Evolutionary conservation across 1,140 invertebrate species (phyloP).

Genomic region (Hyposmocoma kahamanoa): DNA sequence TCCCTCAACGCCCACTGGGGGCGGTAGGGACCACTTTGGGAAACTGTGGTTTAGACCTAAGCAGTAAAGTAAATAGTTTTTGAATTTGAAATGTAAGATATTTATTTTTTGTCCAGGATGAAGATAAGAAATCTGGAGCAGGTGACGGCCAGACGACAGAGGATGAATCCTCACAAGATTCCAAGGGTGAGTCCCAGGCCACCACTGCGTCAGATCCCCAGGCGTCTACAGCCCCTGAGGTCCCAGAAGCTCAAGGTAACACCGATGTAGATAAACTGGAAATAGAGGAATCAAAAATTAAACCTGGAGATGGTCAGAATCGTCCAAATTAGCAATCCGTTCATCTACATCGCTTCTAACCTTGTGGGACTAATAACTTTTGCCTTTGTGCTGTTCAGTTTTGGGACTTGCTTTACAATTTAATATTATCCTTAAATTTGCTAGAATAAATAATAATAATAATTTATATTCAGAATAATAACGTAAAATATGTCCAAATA

Average conservation of each 20-base stretch:
- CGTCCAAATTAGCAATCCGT: conserved; percentile 29
- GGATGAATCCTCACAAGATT: conserved; percentile 74
- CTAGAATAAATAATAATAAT: too few species aligned
- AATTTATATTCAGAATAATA: too few species aligned
- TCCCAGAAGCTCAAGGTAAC: conserved; percentile 53
- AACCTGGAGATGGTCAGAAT: conserved; percentile 55
- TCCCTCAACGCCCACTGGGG: too few species aligned
- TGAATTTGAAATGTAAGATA: conserved; percentile 1
- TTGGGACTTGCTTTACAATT: too few species aligned
- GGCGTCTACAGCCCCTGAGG: conserved; percentile 3
- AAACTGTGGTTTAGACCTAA: too few species aligned
- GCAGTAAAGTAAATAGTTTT: too few species aligned
- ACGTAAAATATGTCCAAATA: too few species aligned
- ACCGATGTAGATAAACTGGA: conserved; percentile 55
- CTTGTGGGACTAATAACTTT: conserved; percentile 34
- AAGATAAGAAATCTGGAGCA: conserved; percentile 65
- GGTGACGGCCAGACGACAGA: conserved; percentile 67
- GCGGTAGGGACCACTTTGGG: too few species aligned
- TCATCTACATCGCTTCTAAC: conserved; percentile 61
- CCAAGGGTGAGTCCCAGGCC: conserved; percentile 61
- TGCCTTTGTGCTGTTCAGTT: too few species aligned
- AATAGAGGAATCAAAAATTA: conserved; percentile 21
- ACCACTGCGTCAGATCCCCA: conserved; percentile 5
- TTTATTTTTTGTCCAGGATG: conserved; percentile 44
- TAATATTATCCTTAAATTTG: too few species aligned